These are phyloP conservation scores for Habroteleia sp. DNA, from an alignment of 2,888 invertebrate species.

Conservation along the genomic window DNA sequence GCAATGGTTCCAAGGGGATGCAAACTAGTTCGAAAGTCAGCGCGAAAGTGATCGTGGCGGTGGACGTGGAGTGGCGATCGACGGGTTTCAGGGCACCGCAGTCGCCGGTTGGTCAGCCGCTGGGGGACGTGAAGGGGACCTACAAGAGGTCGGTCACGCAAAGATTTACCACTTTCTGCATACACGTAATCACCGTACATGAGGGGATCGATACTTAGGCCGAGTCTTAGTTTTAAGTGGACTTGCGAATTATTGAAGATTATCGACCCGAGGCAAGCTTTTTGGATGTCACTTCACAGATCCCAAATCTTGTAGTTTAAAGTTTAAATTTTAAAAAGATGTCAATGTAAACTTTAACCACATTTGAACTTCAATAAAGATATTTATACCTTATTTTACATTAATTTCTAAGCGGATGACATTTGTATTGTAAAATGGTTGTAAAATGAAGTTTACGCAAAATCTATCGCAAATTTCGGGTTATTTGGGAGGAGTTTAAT, in stretches of 20 bases:
- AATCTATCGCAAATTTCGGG: too few species aligned
- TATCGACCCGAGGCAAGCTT: too few species aligned
- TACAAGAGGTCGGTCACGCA: conserved; percentile 74
- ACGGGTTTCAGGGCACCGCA: conserved; percentile 76
- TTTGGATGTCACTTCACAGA: too few species aligned
- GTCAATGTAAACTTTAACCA: too few species aligned
- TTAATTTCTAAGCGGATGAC: too few species aligned
- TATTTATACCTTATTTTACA: too few species aligned
- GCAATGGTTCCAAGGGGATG: conserved; percentile 27
- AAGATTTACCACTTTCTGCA: conserved; percentile 73
- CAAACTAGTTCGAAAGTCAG: conserved; percentile 49
- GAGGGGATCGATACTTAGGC: conserved; percentile 71
- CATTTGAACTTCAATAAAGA: too few species aligned
- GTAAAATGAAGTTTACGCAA: not conserved
- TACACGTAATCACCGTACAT: conserved; percentile 66
- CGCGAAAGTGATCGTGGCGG: conserved; percentile 55
- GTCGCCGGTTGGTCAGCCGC: conserved; percentile 75
- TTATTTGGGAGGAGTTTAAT: too few species aligned
- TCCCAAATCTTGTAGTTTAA: too few species aligned
- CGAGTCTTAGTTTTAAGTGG: conserved; percentile 68
- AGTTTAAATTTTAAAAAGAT: too few species aligned
- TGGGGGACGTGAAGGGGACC: conserved; percentile 70
- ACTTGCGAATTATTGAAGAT: conserved; percentile 35
- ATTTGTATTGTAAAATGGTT: too few species aligned
- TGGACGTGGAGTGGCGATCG: conserved; percentile 67